phyloP scores from a whole-genome alignment of 2,797 vertebrate genomes.

The Lagorchestes hirsutus region DNA sequence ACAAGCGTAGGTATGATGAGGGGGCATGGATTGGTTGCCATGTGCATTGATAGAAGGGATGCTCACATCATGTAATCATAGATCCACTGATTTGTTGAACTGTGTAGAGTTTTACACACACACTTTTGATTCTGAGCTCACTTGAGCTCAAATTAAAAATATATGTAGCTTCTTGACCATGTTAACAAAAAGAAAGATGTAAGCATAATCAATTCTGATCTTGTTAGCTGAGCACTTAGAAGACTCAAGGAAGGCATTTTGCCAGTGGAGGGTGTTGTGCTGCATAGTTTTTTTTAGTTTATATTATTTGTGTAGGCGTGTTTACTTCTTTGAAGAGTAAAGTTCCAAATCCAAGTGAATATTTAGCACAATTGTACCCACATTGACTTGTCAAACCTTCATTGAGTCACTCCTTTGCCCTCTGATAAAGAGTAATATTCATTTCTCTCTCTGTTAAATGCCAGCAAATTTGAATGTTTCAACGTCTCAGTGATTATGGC shows the following conservation, averaged over 20 bases:
- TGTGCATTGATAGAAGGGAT: neutral
- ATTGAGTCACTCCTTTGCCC: constrained; percentile 19
- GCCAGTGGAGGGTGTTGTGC: neutral
- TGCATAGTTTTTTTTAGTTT: neutral
- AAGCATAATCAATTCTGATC: neutral
- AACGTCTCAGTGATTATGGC: neutral
- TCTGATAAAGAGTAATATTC: neutral
- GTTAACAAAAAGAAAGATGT: constrained; percentile 34
- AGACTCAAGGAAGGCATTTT: neutral
- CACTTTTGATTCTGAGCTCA: constrained; percentile 19
- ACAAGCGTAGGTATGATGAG: neutral
- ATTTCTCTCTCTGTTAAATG: neutral
- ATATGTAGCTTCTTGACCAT: constrained; percentile 4
- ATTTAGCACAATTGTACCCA: neutral
- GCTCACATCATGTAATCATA: neutral
- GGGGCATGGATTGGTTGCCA: neutral
- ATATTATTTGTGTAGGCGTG: neutral
- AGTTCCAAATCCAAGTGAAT: neutral
- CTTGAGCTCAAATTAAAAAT: neutral
- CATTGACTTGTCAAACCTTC: constrained; percentile 2
- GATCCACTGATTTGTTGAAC: neutral
- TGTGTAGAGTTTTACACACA: neutral
- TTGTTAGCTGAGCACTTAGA: neutral
- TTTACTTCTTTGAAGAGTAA: constrained; percentile 29
- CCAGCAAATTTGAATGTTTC: neutral